Evolutionary conservation across 2,797 vertebrate species (phyloP), one percentile per base, ranked within the genome.

Genomic region (Hoplostethus mediterraneus): DNA sequence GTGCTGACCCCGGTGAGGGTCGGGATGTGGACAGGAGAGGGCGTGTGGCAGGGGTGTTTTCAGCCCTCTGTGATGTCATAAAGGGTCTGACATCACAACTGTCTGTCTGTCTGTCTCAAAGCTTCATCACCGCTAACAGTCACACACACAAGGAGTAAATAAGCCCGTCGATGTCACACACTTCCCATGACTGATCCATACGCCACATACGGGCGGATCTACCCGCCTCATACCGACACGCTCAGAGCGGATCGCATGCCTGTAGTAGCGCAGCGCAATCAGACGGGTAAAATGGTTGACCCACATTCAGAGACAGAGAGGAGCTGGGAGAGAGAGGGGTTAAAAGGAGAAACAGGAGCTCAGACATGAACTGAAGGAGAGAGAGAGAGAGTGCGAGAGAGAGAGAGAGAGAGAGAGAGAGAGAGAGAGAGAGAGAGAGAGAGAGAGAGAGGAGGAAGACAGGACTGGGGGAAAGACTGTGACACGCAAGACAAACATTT

Each of bases 401-500:
- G n/a, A 71, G 51, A 63, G 17, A 58, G 42, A 54, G 36, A 79
- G 54, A 45, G 6, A 12, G 42, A 45, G 42, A 45, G 42, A 45
- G 42, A 12, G 7, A 12, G 42, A 45, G 42, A 45, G 11, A 6
- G 42, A 45, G 11, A 47, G 45, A 14, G 45, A 14, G 13, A 47
- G 13, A 47, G 70, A 75, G 70, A 73, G 57, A 28, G 17, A 28
- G 51, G 25, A 52, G 17, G 82, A 56, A 6, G 67, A 77, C 60
- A 52, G 55, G 63, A 75, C 44, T 2, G 21, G 38, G 49, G 48
- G 56, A 63, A 56, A 21, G 54, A 61, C 58, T 38, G 77, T 38
- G 77, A 83, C 71, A 70, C 0, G 9, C 42, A 71, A 80, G 70
- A 75, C 71, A 87, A 87, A 84, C 71, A 75, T 79, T 84, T 87